These are phyloP conservation scores for Lycocorax pyrrhopterus DNA, from an alignment of 2,113 vertebrate species.

Conservation along the genomic window DNA sequence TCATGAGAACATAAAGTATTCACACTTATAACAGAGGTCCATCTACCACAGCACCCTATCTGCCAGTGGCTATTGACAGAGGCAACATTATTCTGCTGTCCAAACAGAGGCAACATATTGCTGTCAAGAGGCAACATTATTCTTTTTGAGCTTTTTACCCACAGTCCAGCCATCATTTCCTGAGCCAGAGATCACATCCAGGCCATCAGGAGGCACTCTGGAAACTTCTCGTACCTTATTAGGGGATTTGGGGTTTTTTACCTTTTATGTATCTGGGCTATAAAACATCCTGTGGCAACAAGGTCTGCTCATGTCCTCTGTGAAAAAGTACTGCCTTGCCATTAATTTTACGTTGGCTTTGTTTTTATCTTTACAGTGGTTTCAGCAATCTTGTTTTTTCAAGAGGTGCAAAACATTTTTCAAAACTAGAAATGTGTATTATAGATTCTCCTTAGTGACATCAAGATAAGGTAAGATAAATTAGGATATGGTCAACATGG, in stretches of 20 bases:
- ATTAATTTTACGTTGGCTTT: neutral
- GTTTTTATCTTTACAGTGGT: neutral
- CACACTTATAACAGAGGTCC: fast-evolving
- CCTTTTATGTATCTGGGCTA: neutral
- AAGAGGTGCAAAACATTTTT: neutral
- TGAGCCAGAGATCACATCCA: neutral
- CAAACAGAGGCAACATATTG: no score
- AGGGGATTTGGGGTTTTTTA: fast-evolving
- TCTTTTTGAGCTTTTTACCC: neutral
- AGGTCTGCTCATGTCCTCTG: neutral
- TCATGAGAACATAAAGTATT: neutral
- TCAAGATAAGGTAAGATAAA: neutral
- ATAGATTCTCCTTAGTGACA: neutral
- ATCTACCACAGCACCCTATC: neutral
- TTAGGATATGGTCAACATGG: neutral
- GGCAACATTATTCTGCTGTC: neutral
- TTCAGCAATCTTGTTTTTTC: neutral
- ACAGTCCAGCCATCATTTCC: neutral
- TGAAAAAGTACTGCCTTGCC: neutral
- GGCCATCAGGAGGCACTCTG: neutral
- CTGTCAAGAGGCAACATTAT: neutral
- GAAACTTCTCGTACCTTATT: neutral
- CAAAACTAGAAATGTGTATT: neutral
- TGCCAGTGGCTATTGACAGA: neutral
- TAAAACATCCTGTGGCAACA: neutral